Percentiles rank a stretch among this genome's conserved stretches.
These are phyloP conservation scores for Vanessa tameamea DNA, from an alignment of 1,140 invertebrate genomes.

Conservation along the genomic window DNA sequence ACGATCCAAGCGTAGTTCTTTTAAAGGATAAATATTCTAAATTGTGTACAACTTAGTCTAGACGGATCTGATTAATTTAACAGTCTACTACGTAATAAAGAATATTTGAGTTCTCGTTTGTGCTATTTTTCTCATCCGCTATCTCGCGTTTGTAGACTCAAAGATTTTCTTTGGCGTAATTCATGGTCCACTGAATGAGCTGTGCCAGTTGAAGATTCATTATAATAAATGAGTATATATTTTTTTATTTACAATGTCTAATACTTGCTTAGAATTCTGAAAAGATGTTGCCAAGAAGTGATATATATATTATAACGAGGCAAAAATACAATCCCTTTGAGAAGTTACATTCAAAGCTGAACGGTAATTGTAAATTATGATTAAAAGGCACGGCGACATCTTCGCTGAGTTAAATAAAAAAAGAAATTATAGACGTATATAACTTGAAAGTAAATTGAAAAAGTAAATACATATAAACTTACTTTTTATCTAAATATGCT, in stretches of 20 bases:
- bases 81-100: constrained; percentile 40
- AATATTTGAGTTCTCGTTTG: constrained; percentile 27
- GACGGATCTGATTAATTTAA: constrained; percentile 51
- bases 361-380: not conserved
- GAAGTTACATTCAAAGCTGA: not conserved
- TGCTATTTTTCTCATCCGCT: constrained; percentile 6
- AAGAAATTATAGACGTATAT: not conserved
- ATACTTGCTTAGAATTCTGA: not conserved
- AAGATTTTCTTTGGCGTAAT: constrained; percentile 26
- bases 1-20: not conserved
- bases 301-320: not conserved
- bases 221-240: constrained; percentile 29
- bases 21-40: not conserved
- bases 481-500: too few relatives aligned
- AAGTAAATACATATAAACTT: too few relatives aligned
- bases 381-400: too few relatives aligned
- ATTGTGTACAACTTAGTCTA: constrained; percentile 37
- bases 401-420: not conserved
- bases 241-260: constrained; percentile 8
- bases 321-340: not conserved
- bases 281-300: not conserved
- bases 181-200: constrained; percentile 27
- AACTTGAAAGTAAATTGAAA: too few relatives aligned
- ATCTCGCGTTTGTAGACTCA: constrained; percentile 5
- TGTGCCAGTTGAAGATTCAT: constrained; percentile 31